These are phyloP conservation scores for Drosophila quinaria DNA, from an alignment of 2,888 invertebrate species.

Conservation along the genomic window DNA sequence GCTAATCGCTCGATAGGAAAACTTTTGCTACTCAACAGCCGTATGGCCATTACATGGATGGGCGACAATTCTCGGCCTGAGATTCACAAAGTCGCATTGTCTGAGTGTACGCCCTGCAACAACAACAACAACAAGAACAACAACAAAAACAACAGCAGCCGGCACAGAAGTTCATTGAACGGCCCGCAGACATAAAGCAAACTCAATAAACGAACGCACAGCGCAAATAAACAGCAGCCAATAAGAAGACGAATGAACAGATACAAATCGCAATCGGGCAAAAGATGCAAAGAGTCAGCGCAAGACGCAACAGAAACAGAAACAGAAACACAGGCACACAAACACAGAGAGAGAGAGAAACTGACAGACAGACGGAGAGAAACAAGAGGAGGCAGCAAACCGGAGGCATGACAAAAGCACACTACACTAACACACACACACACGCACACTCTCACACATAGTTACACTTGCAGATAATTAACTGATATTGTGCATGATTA, in stretches of 20 bases:
- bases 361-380: conserved; percentile 14
- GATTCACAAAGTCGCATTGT: conserved; percentile 45
- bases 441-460: conserved; percentile 2
- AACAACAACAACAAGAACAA: conserved; percentile 7
- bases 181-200: conserved; percentile 71
- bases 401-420: conserved; percentile 10
- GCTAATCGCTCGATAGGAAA: conserved; percentile 58
- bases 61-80: conserved; percentile 42
- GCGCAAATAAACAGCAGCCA: conserved; percentile 78
- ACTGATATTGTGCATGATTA: conserved; percentile 41
- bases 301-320: conserved; percentile 19
- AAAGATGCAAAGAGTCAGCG: conserved; percentile 42
- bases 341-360: background rate
- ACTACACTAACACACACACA: conserved; percentile 4
- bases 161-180: conserved; percentile 69
- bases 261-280: conserved; percentile 74
- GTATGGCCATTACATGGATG: conserved; percentile 45
- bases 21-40: conserved; percentile 24
- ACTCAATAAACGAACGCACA: conserved; percentile 76
- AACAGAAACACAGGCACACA: conserved; percentile 16
- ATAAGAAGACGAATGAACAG: conserved; percentile 74
- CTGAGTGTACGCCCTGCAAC: conserved; percentile 29
- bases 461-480: background rate
- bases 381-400: conserved; percentile 41
- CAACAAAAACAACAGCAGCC: conserved; percentile 9